A percentile compares a stretch with the other conserved stretches of the same genome.
These are phyloP conservation scores for Verasper variegatus DNA, from an alignment of 2,113 vertebrate genomes.

Conservation along the genomic window DNA sequence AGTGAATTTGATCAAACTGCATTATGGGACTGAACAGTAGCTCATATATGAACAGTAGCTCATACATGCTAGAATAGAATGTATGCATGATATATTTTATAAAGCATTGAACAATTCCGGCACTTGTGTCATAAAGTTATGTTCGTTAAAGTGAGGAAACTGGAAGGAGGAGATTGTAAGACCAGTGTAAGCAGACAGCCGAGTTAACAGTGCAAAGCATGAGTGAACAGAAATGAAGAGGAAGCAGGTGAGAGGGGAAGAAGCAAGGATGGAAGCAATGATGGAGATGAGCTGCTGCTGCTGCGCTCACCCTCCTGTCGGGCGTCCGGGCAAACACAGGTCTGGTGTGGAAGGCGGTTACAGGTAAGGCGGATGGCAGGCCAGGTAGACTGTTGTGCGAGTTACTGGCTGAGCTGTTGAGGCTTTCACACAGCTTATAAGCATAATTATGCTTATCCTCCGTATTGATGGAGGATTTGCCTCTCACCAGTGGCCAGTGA, in stretches of 20 bases:
- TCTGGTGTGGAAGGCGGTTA: background rate
- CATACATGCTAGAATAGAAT: too few relatives aligned
- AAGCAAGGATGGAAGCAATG: background rate
- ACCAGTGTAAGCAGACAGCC: background rate
- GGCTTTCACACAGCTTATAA: conserved; percentile 67
- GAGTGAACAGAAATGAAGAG: background rate
- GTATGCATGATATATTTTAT: too few relatives aligned
- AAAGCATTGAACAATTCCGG: too few relatives aligned
- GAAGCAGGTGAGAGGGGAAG: conserved; percentile 1
- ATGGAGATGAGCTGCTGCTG: conserved; percentile 30
- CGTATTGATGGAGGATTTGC: background rate
- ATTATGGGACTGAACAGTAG: too few relatives aligned
- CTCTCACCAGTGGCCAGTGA: conserved; percentile 57
- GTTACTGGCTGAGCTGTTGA: conserved; percentile 75
- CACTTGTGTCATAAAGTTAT: too few relatives aligned
- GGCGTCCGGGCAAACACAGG: background rate
- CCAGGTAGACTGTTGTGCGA: conserved; percentile 71
- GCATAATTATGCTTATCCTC: conserved; percentile 69
- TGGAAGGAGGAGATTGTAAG: background rate
- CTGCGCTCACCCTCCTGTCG: conserved; percentile 73
- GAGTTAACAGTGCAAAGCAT: background rate
- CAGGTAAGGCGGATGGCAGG: background rate
- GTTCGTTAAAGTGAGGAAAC: background rate
- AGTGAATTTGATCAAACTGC: too few relatives aligned
- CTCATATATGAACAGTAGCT: too few relatives aligned